Conservation (phyloP, 2,113 vertebrate species). For the Butorides virescens region DNA sequence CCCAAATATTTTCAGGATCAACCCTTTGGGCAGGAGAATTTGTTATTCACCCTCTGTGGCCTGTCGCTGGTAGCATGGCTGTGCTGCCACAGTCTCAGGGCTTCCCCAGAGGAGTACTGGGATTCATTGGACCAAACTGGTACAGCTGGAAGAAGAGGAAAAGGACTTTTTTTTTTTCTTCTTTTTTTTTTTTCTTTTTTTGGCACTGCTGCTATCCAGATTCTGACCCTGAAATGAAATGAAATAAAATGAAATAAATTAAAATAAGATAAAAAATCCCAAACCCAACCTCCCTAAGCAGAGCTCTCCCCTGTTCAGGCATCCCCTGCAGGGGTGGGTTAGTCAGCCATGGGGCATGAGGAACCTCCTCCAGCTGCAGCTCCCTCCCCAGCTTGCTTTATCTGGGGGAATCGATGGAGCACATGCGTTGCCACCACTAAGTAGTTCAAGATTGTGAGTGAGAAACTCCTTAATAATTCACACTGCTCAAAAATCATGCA, state of each 20-base stretch:
- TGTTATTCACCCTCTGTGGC: fast-evolving
- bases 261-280: background rate
- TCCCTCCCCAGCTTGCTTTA: background rate
- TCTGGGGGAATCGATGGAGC: background rate
- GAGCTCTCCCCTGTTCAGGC: background rate
- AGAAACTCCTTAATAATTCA: background rate
- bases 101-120: background rate
- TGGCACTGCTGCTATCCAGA: background rate
- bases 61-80: background rate
- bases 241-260: background rate
- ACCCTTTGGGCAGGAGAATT: background rate
- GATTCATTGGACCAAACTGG: background rate
- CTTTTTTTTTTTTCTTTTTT: background rate
- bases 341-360: background rate
- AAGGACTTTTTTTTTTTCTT: background rate
- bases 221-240: background rate
- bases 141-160: background rate
- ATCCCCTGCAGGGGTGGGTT: background rate
- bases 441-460: background rate
- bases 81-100: background rate
- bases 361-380: background rate
- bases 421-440: background rate
- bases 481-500: background rate
- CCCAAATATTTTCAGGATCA: background rate
- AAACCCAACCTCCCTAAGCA: background rate